Evolutionary conservation across 2,113 vertebrate genomes (phyloP).

Genomic region (Hippocampus guttulatus): DNA sequence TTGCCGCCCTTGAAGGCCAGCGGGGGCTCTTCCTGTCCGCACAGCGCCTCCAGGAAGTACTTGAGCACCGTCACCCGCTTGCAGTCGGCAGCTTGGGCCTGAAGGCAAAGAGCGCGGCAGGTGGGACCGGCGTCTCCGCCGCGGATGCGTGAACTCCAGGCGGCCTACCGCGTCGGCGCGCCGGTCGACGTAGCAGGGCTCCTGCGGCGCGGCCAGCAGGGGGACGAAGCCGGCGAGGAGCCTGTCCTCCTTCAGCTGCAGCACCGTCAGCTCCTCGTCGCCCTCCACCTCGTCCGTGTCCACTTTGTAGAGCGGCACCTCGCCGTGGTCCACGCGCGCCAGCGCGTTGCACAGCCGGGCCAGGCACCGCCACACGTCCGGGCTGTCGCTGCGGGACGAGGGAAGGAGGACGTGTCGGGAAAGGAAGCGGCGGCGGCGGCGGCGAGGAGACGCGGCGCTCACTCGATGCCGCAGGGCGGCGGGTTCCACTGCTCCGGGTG

Average conservation of each 20-base stretch:
- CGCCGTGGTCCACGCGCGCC: constrained; percentile 89
- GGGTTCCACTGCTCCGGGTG: constrained; percentile 96
- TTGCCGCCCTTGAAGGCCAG: constrained; percentile 98
- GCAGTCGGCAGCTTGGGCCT: constrained; percentile 96
- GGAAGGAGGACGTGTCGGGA: not conserved
- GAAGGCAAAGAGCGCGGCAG: not conserved
- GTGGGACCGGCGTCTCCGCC: not conserved
- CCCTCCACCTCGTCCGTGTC: constrained; percentile 75
- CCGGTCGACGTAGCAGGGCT: constrained; percentile 94
- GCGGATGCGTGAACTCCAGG: no score
- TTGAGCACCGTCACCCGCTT: constrained; percentile 97
- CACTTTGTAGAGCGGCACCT: constrained; percentile 89
- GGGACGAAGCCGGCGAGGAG: constrained; percentile 95
- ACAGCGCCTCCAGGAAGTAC: constrained; percentile 99
- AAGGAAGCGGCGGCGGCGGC: not conserved
- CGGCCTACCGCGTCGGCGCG: constrained; percentile 72
- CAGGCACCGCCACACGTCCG: constrained; percentile 89
- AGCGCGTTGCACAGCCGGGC: constrained; percentile 93
- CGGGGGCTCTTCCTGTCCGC: constrained; percentile 98
- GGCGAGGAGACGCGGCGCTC: constrained; percentile 19
- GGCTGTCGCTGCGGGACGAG: constrained; percentile 44
- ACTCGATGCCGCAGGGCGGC: constrained; percentile 78
- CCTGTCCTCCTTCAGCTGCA: constrained; percentile 91
- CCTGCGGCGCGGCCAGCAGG: constrained; percentile 91
- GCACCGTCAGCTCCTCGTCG: constrained; percentile 89